These are phyloP conservation scores for Catharus minimus DNA, from an alignment of 2,113 vertebrate species.

Conservation along the genomic window DNA sequence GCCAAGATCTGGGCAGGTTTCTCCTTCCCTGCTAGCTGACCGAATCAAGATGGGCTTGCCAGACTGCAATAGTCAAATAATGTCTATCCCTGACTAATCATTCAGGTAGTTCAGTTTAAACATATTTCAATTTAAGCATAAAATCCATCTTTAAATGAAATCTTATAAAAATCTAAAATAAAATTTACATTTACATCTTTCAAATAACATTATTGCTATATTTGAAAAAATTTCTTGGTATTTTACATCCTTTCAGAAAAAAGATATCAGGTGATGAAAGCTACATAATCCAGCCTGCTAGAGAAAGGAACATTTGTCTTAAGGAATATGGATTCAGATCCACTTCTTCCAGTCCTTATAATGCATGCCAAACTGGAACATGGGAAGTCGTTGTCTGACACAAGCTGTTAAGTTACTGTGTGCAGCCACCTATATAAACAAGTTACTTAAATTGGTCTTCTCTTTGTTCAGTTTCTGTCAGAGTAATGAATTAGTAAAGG, in stretches of 20 bases:
- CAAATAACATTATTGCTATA: not conserved
- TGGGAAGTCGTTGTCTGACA: not conserved
- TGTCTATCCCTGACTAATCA: not conserved
- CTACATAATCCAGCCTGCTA: not conserved
- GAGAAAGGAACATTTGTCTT: not conserved
- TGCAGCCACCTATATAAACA: not conserved
- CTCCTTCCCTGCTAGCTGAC: not conserved
- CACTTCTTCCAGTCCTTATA: not conserved
- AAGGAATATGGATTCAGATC: not conserved
- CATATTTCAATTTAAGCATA: not conserved
- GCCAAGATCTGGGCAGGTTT: not conserved
- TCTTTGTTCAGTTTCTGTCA: not conserved
- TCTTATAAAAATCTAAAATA: not conserved
- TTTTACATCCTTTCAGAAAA: not conserved
- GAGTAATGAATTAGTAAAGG: no score
- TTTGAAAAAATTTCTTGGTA: not conserved
- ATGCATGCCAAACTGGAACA: not conserved
- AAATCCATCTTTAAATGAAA: not conserved
- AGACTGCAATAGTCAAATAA: not conserved
- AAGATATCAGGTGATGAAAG: not conserved
- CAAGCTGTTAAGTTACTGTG: not conserved
- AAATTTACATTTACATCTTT: not conserved
- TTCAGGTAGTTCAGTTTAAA: not conserved
- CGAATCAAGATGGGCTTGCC: not conserved
- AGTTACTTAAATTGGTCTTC: not conserved